Base-by-base conservation (phyloP, 2,888 invertebrate genomes). In the Mythimna ferrago region DNA sequence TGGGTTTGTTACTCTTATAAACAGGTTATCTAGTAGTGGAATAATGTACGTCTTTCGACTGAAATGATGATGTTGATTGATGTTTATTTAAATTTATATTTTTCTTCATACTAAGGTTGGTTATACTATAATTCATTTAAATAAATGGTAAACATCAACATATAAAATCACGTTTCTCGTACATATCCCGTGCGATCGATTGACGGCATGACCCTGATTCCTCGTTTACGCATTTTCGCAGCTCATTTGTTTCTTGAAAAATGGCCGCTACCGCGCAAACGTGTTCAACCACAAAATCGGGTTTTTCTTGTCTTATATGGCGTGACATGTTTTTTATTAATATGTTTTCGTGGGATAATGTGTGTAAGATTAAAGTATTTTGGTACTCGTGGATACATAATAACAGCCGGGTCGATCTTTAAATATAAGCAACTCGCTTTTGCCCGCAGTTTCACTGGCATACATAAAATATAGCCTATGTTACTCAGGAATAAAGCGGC, bases 171-270 rank as follows among this genome's bases (percentile, higher is more conserved):
- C 60, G 21, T 57, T 53, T 2, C 54, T n/a, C 26, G 11, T 57
- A 60, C 44, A 63, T 38, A 69, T 54, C 53, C 44, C 61, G 26
- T n/a, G 53, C 32, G 54, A 58, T 70, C 54, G 73, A 67, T 61
- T 53, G 44, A 19, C 53, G 26, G 19, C 54, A n/a, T 16, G 69
- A 54, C 48, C 66, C 54, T 62, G 62, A 69, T 61, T 63, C 44
- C 71, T 74, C 71, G 62, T 60, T 75, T 72, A 63, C 71, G 72
- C 35, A 68, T 76, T 70, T 70, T 60, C 67, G 62, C 83, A 82
- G 44, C 75, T 84, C 83, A 84, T 84, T 84, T 80, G 80, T 63
- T 78, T 57, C 65, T 41, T 82, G 77, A 85, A 74, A 85, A 73
- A 84, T 85, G 71, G 48, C 48, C 54, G 66, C 41, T 41, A 60